Evolutionary conservation across 2,888 invertebrate genomes (phyloP).

Genomic region (Nasonovia ribisnigri): DNA sequence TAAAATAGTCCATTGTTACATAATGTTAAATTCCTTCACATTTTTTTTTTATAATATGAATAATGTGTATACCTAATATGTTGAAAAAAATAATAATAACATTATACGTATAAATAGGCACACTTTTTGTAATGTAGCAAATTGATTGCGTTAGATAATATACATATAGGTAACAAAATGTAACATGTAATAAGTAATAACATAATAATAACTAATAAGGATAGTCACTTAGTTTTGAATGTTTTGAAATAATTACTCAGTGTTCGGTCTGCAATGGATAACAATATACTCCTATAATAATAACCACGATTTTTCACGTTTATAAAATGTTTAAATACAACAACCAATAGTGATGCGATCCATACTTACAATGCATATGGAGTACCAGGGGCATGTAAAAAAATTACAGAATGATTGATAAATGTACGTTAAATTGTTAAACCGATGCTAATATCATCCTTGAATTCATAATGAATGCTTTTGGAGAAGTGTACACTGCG

Average conservation of each 20-base stretch:
- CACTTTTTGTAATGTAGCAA: neutral
- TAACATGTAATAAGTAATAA: neutral
- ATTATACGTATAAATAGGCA: neutral
- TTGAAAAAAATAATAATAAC: neutral
- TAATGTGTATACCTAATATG: neutral
- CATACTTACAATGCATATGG: neutral
- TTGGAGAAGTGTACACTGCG: neutral
- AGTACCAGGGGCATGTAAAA: neutral
- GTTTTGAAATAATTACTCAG: neutral
- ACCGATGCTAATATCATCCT: constrained; percentile 27
- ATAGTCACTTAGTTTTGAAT: neutral
- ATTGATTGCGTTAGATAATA: neutral
- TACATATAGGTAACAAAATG: neutral
- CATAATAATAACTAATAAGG: neutral
- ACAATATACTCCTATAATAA: neutral
- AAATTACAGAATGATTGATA: neutral
- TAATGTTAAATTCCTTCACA: neutral
- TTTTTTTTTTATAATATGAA: neutral
- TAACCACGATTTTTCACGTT: neutral
- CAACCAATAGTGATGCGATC: neutral
- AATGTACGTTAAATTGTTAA: neutral
- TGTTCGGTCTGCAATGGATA: neutral
- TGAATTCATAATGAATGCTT: constrained; percentile 23
- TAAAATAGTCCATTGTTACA: neutral
- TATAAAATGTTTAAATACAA: neutral